Base-by-base conservation (phyloP, 1,140 invertebrate species). In the Lepidurus apus region DNA sequence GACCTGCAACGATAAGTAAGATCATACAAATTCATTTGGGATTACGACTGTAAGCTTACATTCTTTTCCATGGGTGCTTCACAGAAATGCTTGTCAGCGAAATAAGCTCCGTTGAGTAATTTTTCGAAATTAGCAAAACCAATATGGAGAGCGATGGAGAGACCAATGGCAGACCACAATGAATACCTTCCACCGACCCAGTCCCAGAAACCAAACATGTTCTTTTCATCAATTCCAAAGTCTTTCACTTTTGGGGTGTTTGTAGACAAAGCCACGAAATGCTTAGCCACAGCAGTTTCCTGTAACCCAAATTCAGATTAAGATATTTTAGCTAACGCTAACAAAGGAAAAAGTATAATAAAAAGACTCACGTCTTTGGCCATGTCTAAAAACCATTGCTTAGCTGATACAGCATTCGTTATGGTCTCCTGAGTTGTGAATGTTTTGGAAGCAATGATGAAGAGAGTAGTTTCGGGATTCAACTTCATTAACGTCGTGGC, bases 181-280 rank as follows among this genome's bases (percentile, higher is more conserved):
- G 97, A 98, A 85, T 98, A 98, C 84, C 97, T 90, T 81, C 98
- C 98, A 75, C 98, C 98, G 79, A 99, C 98, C 96, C 97, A 99
- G 87, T 99, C 98, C 98, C 98, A 99, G 86, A 99, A 99, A 74
- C 93, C 96, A 88, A 99, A 99, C 95, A 99, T 99, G 84, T 99
- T 99, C 79, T 92, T 91, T 81, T 94, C 90, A 85, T 98, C 93
- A 82, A 99, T 99, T 34, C 98, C 98, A 87, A 99, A 99, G 78
- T 95, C 95, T 43, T 91, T 93, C 0, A 98, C 96, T 87, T 98
- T 97, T 79, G 91, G 87, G 74, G 87, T 90, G 85, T 99, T 99
- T 0, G 98, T 99, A 10, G 97, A 99, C 4, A 99, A 85, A 43
- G 98, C 98, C 10, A 99, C 96, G 87, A 99, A 99, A 87, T 99